Base-by-base conservation (phyloP, 2,888 invertebrate species). In the Drosophila barbarae region DNA sequence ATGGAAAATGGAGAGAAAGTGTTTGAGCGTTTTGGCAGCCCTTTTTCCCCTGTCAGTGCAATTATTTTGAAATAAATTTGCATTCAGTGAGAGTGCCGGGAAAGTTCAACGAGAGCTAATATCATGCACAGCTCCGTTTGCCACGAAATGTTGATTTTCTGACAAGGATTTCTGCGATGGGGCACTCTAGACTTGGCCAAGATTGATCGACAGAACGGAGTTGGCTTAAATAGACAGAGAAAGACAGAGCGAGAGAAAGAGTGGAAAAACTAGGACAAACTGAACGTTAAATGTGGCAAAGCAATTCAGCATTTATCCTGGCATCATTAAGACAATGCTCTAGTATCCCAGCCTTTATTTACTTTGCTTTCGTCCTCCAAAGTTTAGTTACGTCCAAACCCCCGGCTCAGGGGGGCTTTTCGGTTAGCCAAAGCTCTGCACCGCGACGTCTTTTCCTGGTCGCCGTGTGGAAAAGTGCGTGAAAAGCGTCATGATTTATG, bases 401-500 rank as follows among this genome's bases (percentile, higher is more conserved):
- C 39, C 39, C 21, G 39, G 41, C 38, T 39, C 6, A 26, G 26
- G 18, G 18, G n/a, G 28, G 34, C 34, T 35, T 23, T 49, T 35
- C 49, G 23, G 13, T 23, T 36, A 36, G 10, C 53, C 47, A 26
- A 42, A 26, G n/a, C 42, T 5, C 26, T 13, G 42, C 42, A 42
- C 46, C 46, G 46, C 46, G 46, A 15, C 35, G 34, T 47, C 53
- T 47, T 46, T 23, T 15, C 42, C 28, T 10, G 8, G 28, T 18
- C 13, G 26, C 35, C 51, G 61, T 60, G 46, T 46, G 51, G 59
- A 57, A 68, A 69, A 69, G 68, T 68, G 69, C 68, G 69, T 68
- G 68, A 68, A 69, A 61, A 69, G 63, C 63, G 54, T 35, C 61
- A 69, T 69, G 69, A 69, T 69, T 69, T 69, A 69, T 69, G 69